phyloP scores from a whole-genome alignment of 2,888 invertebrate genomes.

The Parascotia fuliginaria region DNA sequence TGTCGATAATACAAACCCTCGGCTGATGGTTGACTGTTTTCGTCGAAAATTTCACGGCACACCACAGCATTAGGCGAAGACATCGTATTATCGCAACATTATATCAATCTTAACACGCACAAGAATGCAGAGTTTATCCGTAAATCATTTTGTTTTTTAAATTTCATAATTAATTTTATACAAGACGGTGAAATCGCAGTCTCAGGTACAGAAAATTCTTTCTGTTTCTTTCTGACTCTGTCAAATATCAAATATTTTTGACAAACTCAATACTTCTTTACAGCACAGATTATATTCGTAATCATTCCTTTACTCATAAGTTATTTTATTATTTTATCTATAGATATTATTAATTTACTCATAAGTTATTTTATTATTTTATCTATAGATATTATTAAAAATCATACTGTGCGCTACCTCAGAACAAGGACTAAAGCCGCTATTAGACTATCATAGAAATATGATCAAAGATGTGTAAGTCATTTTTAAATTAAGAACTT shows the following conservation, averaged over 20 bases:
- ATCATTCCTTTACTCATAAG: no score
- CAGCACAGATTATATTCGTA: slow-evolving; percentile 1
- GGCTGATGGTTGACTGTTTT: slow-evolving; percentile 92
- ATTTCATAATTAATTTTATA: slow-evolving; percentile 35
- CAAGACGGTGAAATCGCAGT: slow-evolving; percentile 14
- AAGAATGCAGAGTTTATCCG: slow-evolving; percentile 13
- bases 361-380: no score
- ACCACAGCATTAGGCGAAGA: slow-evolving; percentile 86
- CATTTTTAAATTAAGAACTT: no score
- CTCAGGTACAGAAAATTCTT: slow-evolving; percentile 26
- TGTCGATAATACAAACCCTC: slow-evolving; percentile 87
- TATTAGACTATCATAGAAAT: no score
- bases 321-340: no score
- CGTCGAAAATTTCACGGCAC: slow-evolving; percentile 94
- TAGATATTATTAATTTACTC: no score
- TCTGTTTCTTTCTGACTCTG: no score
- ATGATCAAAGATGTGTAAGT: no score
- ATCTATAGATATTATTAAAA: no score
- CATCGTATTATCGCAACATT: slow-evolving; percentile 64
- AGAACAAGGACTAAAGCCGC: no score
- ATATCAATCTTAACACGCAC: slow-evolving; percentile 52
- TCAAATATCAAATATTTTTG: slow-evolving; percentile 14
- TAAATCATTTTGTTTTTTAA: slow-evolving; percentile 21
- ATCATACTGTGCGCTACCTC: no score
- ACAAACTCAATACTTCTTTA: slow-evolving; percentile 24